Percentiles rank a stretch among this genome's conserved stretches.
These are phyloP conservation scores for Plemyria rubiginata DNA, from an alignment of 2,888 invertebrate genomes.

Conservation along the genomic window DNA sequence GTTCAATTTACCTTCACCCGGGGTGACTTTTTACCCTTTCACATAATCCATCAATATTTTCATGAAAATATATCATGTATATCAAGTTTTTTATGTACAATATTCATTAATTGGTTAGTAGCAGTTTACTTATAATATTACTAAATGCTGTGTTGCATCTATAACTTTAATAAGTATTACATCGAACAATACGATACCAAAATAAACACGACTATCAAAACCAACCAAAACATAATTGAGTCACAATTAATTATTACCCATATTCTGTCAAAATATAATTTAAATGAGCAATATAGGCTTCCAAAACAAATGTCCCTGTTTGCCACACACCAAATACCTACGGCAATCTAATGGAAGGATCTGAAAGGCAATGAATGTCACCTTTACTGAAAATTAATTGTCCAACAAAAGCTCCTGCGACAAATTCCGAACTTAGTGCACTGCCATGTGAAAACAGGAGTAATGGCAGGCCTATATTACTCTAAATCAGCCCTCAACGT, in stretches of 20 bases:
- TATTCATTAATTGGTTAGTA: too few species aligned
- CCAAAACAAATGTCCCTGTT: constrained; percentile 20
- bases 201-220: not conserved
- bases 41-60: too few species aligned
- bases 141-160: not conserved
- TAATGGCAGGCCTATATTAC: constrained; percentile 32
- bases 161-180: not conserved
- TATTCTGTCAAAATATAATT: constrained; percentile 17
- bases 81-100: too few species aligned
- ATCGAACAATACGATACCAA: not conserved
- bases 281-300: constrained; percentile 11
- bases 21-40: too few species aligned
- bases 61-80: too few species aligned
- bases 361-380: constrained; percentile 42
- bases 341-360: constrained; percentile 40
- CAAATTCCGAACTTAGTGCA: constrained; percentile 42
- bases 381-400: constrained; percentile 46
- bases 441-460: constrained; percentile 40
- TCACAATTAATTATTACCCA: not conserved
- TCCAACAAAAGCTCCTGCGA: constrained; percentile 41
- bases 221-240: not conserved
- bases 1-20: too few species aligned
- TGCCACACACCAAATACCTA: constrained; percentile 34
- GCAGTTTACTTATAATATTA: too few species aligned
- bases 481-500: constrained; percentile 12